phyloP scores from a whole-genome alignment of 2,797 vertebrate species.

The Lutra lutra region DNA sequence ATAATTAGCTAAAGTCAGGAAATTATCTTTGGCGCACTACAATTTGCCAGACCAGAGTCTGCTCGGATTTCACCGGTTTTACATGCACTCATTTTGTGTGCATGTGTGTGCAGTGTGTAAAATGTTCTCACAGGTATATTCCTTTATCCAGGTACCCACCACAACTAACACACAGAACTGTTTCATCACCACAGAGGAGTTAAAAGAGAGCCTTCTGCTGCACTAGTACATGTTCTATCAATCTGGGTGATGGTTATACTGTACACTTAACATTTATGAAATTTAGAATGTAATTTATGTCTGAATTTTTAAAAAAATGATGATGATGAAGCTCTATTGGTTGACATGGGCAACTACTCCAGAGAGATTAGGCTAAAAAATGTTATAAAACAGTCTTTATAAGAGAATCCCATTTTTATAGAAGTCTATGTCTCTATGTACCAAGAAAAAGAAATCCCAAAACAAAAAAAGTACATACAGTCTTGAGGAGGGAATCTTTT shows the following conservation, averaged over 20 bases:
- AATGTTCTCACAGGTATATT: background rate
- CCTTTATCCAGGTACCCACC: background rate
- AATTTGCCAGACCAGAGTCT: background rate
- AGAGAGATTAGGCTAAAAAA: background rate
- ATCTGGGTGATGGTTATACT: background rate
- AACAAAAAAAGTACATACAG: background rate
- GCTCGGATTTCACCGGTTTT: background rate
- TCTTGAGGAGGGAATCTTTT: background rate
- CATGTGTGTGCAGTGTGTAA: background rate
- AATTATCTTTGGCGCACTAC: background rate
- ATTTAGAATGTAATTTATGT: background rate
- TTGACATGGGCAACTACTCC: background rate
- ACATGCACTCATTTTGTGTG: background rate
- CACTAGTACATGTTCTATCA: background rate
- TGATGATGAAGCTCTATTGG: background rate
- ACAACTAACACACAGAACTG: background rate
- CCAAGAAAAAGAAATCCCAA: background rate
- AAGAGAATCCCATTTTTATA: background rate
- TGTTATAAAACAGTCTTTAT: background rate
- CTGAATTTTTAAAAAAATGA: background rate
- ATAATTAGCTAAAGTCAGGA: background rate
- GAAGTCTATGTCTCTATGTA: background rate
- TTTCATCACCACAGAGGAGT: background rate
- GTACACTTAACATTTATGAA: background rate
- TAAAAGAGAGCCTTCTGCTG: background rate